phyloP scores from a whole-genome alignment of 2,113 vertebrate genomes.

The Rutilus rutilus region DNA sequence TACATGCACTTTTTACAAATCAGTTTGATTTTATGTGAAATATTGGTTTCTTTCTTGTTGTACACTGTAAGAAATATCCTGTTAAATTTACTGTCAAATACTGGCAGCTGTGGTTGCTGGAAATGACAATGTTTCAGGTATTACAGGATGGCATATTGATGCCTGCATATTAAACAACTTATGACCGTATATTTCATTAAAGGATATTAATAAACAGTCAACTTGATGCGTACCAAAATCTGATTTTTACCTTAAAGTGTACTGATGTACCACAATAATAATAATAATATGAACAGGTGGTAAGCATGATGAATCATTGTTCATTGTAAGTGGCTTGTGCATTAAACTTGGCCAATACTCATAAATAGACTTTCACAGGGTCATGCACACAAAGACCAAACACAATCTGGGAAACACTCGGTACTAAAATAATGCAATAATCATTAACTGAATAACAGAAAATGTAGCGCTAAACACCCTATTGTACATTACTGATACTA shows the following conservation, averaged over 20 bases:
- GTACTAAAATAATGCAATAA: background rate
- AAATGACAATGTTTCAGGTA: background rate
- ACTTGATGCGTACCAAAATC: too few species aligned
- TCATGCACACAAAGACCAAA: background rate
- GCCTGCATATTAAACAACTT: background rate
- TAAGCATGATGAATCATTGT: too few species aligned
- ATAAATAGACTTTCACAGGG: background rate
- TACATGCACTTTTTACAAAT: background rate
- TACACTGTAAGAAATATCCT: too few species aligned
- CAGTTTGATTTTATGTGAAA: conserved; percentile 1
- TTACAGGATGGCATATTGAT: background rate
- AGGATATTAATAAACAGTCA: too few species aligned
- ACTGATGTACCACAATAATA: too few species aligned
- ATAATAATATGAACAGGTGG: too few species aligned
- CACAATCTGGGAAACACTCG: background rate
- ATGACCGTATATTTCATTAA: background rate
- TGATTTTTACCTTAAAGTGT: too few species aligned
- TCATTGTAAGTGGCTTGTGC: background rate
- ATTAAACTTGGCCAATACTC: background rate
- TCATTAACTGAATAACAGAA: background rate
- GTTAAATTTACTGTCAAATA: background rate
- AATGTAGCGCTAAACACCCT: background rate
- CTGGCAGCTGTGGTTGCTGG: background rate
- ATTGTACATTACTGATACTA: background rate
- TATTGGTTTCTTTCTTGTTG: background rate